Percentiles rank a stretch among this genome's conserved stretches.
Conservation (phyloP, 2,797 vertebrate species). For the Eulemur mongoz region DNA sequence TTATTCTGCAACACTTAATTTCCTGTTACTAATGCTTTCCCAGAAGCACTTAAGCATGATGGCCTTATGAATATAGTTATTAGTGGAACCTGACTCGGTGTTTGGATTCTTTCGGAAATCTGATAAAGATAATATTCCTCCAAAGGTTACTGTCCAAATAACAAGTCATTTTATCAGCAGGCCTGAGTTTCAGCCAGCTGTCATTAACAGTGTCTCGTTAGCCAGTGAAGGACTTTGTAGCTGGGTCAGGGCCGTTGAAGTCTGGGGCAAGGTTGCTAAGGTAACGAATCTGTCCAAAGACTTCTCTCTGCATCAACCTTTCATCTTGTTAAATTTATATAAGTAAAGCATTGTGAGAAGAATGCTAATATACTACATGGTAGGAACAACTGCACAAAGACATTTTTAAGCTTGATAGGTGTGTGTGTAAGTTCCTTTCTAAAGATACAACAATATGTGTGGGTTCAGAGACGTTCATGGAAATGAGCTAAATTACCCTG, state of each 20-base stretch:
- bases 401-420: conserved; percentile 73
- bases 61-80: conserved; percentile 79
- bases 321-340: conserved; percentile 89
- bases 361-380: conserved; percentile 84
- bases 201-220: conserved; percentile 84
- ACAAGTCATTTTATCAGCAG: conserved; percentile 86
- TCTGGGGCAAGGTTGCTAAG: conserved; percentile 88
- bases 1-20: conserved; percentile 79
- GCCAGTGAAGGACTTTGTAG: conserved; percentile 86
- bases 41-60: conserved; percentile 79
- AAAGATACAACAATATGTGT: conserved; percentile 31
- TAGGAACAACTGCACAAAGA: conserved; percentile 77
- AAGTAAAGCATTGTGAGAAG: conserved; percentile 86
- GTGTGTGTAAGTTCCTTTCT: conserved; percentile 78
- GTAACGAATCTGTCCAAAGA: conserved; percentile 87
- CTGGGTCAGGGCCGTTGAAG: conserved; percentile 85
- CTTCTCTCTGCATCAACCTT: conserved; percentile 86
- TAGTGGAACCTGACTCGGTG: conserved; percentile 39
- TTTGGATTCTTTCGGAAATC: conserved; percentile 79
- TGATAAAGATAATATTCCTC: conserved; percentile 87
- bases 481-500: conserved; percentile 68
- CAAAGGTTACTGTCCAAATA: conserved; percentile 86
- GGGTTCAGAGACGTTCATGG: conserved; percentile 42
- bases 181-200: conserved; percentile 85
- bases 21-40: conserved; percentile 76